phyloP scores from a whole-genome alignment of 2,888 invertebrate genomes.

The Mesorhabditis spiculigera region DNA sequence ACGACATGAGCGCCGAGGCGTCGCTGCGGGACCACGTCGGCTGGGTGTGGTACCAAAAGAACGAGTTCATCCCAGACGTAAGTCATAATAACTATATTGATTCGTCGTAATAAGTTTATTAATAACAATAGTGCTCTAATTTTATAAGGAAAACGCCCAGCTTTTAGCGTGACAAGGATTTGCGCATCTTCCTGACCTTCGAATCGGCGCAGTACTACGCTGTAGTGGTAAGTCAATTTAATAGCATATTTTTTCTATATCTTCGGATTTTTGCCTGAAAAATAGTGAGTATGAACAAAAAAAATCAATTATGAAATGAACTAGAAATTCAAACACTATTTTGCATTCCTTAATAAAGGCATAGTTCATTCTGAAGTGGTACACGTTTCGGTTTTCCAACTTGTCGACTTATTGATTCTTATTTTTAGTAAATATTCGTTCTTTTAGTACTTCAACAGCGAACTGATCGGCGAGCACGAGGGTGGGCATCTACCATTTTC shows the following conservation, averaged over 20 bases:
- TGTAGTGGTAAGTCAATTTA: neutral
- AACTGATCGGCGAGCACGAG: constrained; percentile 76
- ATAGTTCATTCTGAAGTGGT: too few species aligned
- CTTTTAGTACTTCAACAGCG: constrained; percentile 76
- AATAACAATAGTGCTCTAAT: neutral
- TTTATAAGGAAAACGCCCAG: neutral
- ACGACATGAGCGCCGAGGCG: constrained; percentile 81
- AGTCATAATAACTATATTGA: neutral
- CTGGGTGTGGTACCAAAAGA: constrained; percentile 82
- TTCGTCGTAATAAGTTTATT: neutral
- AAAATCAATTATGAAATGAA: too few species aligned
- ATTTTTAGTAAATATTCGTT: neutral
- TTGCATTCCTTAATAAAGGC: too few species aligned
- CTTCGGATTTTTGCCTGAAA: too few species aligned
- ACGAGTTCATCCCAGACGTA: neutral
- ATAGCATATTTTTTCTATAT: neutral
- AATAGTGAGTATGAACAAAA: too few species aligned
- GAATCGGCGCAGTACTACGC: constrained; percentile 8
- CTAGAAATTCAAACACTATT: too few species aligned
- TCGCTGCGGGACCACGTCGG: constrained; percentile 85
- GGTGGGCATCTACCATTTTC: constrained; percentile 95
- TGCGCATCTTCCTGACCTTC: neutral
- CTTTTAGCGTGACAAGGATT: neutral
- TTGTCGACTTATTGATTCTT: too few species aligned
- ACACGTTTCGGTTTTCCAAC: too few species aligned